Base-by-base conservation (phyloP, 2,797 vertebrate genomes). In the Lepus oiostolus region DNA sequence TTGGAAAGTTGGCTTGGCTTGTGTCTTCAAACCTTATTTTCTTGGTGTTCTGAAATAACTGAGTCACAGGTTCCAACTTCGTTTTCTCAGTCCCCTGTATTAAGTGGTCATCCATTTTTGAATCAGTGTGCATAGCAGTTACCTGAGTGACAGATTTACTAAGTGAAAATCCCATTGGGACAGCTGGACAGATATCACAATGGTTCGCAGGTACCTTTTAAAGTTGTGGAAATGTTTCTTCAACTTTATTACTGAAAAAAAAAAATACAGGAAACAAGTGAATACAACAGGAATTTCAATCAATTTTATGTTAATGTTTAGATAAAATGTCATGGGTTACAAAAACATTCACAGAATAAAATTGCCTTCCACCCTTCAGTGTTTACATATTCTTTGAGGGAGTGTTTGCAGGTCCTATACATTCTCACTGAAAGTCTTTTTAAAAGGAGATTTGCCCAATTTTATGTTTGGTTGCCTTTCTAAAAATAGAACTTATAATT, bases 1-100 rank as follows among this genome's bases (percentile, higher is more conserved):
- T 93, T 76, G 62, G 75, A 63, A 90, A 38, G 62, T 86, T 76
- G 77, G 91, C 96, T 90, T 96, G 77, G 50, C 80, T 90, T 84
- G 38, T 80, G 10, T 91, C 79, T 95, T 97, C 79, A 76, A 95
- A 90, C 67, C 85, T 92, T 82, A 95, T 96, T 96, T 97, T 97
- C 71, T 95, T 96, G 72, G 88, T 96, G 63, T 80, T 95, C 77
- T 95, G 95, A 92, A 97, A 97, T 97, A 97, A 93, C 13, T 7
- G 91, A 95, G 93, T 97, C 42, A 91, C 88, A 38, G 90, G 84
- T 72, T 94, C 79, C 92, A 92, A 16, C 17, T 38, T 92, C 70
- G 19, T 95, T 96, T 97, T 96, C 83, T 96, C 83, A 54, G 79
- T 90, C 11, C 65, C 60, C 92, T 16, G 79, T 22, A 52, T 83